Percentiles rank a stretch among this genome's conserved stretches.
phyloP scores from a whole-genome alignment of 2,797 vertebrate species.

The Ctenopoma kingsleyae region DNA sequence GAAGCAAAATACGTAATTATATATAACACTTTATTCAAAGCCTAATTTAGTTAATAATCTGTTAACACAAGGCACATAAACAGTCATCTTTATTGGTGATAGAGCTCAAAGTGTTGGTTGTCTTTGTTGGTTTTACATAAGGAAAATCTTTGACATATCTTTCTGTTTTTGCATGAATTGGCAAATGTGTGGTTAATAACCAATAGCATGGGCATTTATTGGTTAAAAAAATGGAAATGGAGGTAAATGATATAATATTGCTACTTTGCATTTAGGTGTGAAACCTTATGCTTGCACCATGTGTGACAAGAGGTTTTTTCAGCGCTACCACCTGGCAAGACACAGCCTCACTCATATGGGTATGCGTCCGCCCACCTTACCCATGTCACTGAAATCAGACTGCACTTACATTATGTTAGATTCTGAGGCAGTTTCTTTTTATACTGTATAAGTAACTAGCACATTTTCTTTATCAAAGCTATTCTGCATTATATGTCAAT shows the following conservation, averaged over 20 bases:
- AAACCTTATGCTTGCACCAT: conserved; percentile 89
- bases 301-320: conserved; percentile 88
- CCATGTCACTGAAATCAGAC: conserved; percentile 71
- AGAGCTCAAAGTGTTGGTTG: conserved; percentile 15
- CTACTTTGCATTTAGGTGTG: conserved; percentile 84
- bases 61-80: neutral
- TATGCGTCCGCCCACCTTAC: conserved; percentile 81
- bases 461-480: conserved; percentile 24
- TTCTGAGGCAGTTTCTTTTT: conserved; percentile 35
- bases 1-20: neutral
- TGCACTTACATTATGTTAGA: conserved; percentile 46
- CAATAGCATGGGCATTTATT: conserved; percentile 56
- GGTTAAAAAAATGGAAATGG: conserved; percentile 44
- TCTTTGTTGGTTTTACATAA: conserved; percentile 15
- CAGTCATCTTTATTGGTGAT: neutral
- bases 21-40: neutral
- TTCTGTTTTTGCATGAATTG: conserved; percentile 70
- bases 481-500: conserved; percentile 22
- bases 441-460: conserved; percentile 28
- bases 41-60: neutral
- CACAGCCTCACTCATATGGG: conserved; percentile 88
- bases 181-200: conserved; percentile 76
- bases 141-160: conserved; percentile 10
- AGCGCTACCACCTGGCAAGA: conserved; percentile 86
- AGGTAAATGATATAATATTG: conserved; percentile 72